phyloP scores from a whole-genome alignment of 2,113 vertebrate genomes.

The cat (Felis catus) region F.catus_Fca126_mat1.0 CM031419.1:100591501-100592000 shows the following conservation, averaged over 20 bases:
- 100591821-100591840: background rate
- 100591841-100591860: too few relatives aligned
- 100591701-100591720: background rate
- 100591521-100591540: slow-evolving; percentile 20
- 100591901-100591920: background rate
- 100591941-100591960: background rate
- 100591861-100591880: background rate
- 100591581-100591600: background rate
- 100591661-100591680: background rate
- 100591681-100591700: background rate
- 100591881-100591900: background rate
- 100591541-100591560: background rate
- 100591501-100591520: slow-evolving; percentile 29
- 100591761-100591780: background rate
- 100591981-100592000: background rate
- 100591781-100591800: background rate
- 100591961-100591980: background rate
- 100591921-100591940: background rate
- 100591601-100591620: background rate
- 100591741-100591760: background rate
- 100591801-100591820: too few relatives aligned
- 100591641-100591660: background rate
- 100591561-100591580: background rate
- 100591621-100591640: background rate
- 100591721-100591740: background rate